Conservation (phyloP, 2,888 invertebrate genomes). For the Netelia melanura region DNA sequence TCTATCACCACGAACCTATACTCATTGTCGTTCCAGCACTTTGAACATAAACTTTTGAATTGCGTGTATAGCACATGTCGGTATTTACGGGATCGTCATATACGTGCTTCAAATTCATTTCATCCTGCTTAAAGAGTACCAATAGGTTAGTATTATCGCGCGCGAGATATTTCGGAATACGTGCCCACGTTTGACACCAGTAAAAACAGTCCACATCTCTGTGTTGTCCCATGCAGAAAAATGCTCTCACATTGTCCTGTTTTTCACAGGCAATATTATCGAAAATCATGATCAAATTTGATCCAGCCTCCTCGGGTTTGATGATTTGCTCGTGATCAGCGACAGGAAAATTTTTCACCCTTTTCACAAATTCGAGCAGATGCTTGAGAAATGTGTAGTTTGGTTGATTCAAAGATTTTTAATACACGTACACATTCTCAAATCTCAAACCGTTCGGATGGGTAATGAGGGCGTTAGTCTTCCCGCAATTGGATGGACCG, state of each 20-base stretch:
- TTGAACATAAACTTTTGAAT: constrained; percentile 65
- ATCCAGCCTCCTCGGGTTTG: constrained; percentile 69
- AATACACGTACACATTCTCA: constrained; percentile 65
- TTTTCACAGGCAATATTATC: constrained; percentile 70
- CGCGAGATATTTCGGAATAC: constrained; percentile 70
- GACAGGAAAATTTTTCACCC: constrained; percentile 72
- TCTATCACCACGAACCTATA: constrained; percentile 71
- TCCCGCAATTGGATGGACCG: constrained; percentile 68
- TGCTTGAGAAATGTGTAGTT: constrained; percentile 77
- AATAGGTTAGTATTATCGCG: constrained; percentile 71
- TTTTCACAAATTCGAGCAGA: constrained; percentile 68
- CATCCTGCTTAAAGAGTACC: constrained; percentile 71
- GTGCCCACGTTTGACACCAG: constrained; percentile 69
- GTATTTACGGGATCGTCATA: constrained; percentile 71
- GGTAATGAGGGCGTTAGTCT: constrained; percentile 57
- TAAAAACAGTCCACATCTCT: constrained; percentile 63
- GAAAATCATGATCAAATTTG: constrained; percentile 78
- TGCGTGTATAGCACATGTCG: constrained; percentile 69
- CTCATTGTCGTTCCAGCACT: constrained; percentile 69
- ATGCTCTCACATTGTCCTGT: constrained; percentile 67
- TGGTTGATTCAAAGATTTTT: constrained; percentile 78
- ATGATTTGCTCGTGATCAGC: constrained; percentile 69
- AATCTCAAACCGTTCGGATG: constrained; percentile 45
- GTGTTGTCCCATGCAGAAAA: constrained; percentile 70
- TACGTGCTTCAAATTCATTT: constrained; percentile 69